Base-by-base conservation (phyloP, 2,888 invertebrate genomes). In the Tipula vernalis region DNA sequence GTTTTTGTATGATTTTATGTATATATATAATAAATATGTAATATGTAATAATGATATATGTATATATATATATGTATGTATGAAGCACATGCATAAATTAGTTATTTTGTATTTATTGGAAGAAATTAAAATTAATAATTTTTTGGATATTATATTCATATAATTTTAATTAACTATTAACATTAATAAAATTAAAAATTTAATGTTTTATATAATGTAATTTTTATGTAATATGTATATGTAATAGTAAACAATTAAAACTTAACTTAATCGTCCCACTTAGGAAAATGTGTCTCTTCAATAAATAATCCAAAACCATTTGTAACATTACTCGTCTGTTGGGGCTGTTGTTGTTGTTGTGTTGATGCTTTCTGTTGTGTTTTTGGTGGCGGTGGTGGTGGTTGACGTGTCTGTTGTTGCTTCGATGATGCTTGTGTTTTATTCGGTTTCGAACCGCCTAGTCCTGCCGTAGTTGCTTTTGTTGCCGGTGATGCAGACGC, bases 181-280 rank as follows among this genome's bases (percentile, higher is more conserved):
- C 71, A 71, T 71, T 71, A 71, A 28, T 71, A 71, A 71, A 71
- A 71, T 71, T 28, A 71, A 71, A 57, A 71, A 71, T 71, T 71
- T 28, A 71, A 71, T 51, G n/a, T 47, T 47, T 47, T 47, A 13
- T 12, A 1, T 47, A 12, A 57, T 57, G 0, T 57, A 57, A 57
- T 71, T 71, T 39, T 6, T 71, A 71, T 71, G 71, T 18, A 71
- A 28, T 71, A 28, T 28, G 6, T 71, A 10, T 71, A 47, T 47
- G n/a, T 47, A 47, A 44, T 44, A 10, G 3, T 44, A 10, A 44
- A 10, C 3, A 57, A 6, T 57, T 15, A 57, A 71, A 71, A 71
- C 71, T 71, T 71, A 71, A 84, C 41, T 93, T 93, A 95, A 91
- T 95, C 95, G 89, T 95, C 95, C 95, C 95, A 95, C 88, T 93